A percentile compares a stretch with the other conserved stretches of the same genome.
These are phyloP conservation scores for Notothenia coriiceps DNA, from an alignment of 2,113 vertebrate genomes.

Conservation along the genomic window DNA sequence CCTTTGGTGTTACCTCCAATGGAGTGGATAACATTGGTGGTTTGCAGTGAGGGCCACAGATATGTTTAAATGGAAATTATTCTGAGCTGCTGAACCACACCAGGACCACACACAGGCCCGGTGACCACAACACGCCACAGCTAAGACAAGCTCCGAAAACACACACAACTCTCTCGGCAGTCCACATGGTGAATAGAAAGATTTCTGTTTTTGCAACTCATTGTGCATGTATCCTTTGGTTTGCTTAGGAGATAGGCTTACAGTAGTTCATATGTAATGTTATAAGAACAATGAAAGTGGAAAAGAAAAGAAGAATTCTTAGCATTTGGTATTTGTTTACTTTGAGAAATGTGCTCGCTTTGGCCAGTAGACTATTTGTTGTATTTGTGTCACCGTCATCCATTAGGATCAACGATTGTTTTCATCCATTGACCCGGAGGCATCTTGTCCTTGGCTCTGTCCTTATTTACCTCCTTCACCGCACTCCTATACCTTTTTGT, in stretches of 20 bases:
- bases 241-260: conserved; percentile 52
- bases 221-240: conserved; percentile 37
- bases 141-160: conserved; percentile 76
- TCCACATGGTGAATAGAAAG: conserved; percentile 42
- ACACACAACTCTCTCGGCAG: conserved; percentile 56
- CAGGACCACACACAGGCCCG: conserved; percentile 78
- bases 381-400: background rate
- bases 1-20: conserved; percentile 68
- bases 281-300: background rate
- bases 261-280: conserved; percentile 32
- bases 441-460: conserved; percentile 25
- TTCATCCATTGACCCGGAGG: conserved; percentile 14
- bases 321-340: background rate
- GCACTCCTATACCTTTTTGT: conserved; percentile 25
- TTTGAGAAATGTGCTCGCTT: background rate
- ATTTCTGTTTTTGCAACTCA: conserved; percentile 34
- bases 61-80: conserved; percentile 78
- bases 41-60: conserved; percentile 72
- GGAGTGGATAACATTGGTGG: conserved; percentile 70
- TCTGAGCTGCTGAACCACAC: conserved; percentile 75
- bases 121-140: conserved; percentile 75
- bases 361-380: background rate
- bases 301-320: background rate
- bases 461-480: conserved; percentile 33
- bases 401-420: background rate